Evolutionary conservation across 2,797 vertebrate genomes (phyloP), one percentile per base, ranked within the genome.

Genomic region (Ctenochaetus hawaiiensis): DNA sequence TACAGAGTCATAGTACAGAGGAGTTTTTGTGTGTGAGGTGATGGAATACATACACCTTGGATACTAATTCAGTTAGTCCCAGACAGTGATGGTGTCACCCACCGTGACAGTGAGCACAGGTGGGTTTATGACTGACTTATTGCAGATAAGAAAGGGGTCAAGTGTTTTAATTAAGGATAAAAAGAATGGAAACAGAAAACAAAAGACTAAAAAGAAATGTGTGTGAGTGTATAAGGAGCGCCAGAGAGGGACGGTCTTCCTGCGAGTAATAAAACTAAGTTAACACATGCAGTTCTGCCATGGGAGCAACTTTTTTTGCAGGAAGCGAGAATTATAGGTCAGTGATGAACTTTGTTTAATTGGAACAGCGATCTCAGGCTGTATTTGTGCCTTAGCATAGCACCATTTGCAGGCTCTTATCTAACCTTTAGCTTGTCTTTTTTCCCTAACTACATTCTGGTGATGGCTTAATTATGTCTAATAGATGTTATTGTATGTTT

Each of bases 401-500:
- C 56, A 13, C n/a, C 53, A 39, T 67, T 68, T 68, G 14, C 22
- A 59, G 58, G 18, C 20, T 67, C 53, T 60, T 56, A 60, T 79
- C 69, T 60, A 39, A 59, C 70, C 61, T 82, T 68, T 41, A 48
- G 20, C 45, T 56, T 2, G 18, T 37, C 16, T 30, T 67, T 62
- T 62, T 53, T 1, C 1, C 17, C 37, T 22, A 13, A 47, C 57
- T 20, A 30, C 9, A 0, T 64, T 67, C 57, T 51, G 43, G 44
- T 47, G 53, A 57, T 34, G 64, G 39, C 39, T 63, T 77, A 53
- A 79, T 85, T 77, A 58, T 14, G n/a, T 82, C 78, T 26, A 45
- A 18, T 60, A 48, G 47, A 70, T 56, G 61, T 49, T 74, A 78
- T 44, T 72, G 60, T 70, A 52, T 75, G 72, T 85, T 72, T 73